Evolutionary conservation across 2,888 invertebrate genomes (phyloP), one percentile per base, ranked within the genome.

Genomic region (Nezara viridula): DNA sequence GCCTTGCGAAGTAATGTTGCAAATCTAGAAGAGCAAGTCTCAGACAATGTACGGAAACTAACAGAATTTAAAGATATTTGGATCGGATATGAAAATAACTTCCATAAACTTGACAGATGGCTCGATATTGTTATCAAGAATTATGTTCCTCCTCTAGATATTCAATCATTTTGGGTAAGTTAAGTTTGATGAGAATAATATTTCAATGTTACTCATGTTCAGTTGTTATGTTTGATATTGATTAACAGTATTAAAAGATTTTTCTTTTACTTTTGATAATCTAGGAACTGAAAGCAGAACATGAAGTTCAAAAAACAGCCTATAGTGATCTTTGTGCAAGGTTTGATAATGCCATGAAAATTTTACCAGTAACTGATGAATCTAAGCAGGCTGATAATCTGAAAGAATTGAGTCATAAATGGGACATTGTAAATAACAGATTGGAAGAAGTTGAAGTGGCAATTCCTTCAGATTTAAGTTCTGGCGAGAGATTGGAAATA

Each of bases 301-400:
- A 96, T 92, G 97, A 97, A 93, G 95, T 97, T 44, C 95, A 97
- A 92, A 97, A 96, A 91, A 95, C 95, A 91, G 94, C 97, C 86
- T 95, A 96, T 88, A 95, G 95, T 90, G 96, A 97, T 91, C 95
- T 96, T 0, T 95, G 95, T 32, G 94, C 94, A 81, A 95, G 95
- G 90, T 95, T 97, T 91, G 96, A 97, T 92, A 96, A 96, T 91
- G 95, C 97, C 0, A 92, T 97, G 90, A 95, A 96, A 92, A 95
- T 96, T 12, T 94, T 98, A 81, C 96, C 97, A 0, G 94, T 97
- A n/a, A 95, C 96, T 0, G 97, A 98, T 92, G 97, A 97, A 93
- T 96, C 96, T 95, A 93, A 96, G 0, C 97, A 97, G 92, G 94
- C 97, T 4, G 96, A 96, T 92, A 96, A 96, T 93, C 96, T 96